Evolutionary conservation across 1,140 invertebrate genomes (phyloP), one percentile per base, ranked within the genome.

Genomic region (Zaprionus davidi): DNA sequence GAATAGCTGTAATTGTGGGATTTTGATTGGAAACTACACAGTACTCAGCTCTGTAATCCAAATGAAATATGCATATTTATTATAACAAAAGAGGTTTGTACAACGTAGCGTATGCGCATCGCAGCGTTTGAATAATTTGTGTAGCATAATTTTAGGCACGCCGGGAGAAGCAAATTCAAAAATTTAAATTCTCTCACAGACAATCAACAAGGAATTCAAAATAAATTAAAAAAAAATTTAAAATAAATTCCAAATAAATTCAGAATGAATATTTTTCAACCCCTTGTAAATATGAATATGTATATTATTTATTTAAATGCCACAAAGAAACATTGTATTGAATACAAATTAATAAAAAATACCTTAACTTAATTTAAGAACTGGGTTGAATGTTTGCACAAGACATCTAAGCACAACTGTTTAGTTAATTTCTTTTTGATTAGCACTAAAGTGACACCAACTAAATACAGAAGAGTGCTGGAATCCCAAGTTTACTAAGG

Each of bases 81-180:
- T 44, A 6, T 26, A 31, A 34, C 17, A 22, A 17, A 3, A 2
- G 7, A 3, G 6, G n/a, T 11, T 2, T 17, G 44, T 20, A 31
- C 12, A 31, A 22, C 46, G 11, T 34, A 28, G 17, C 59, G 63
- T 51, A 66, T 72, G 55, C 70, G 70, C 31, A 72, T 58, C 31
- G 31, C 2, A 13, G 7, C 34, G 17, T 12, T 13, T 26, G 24
- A 17, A 41, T n/a, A 24, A 11, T 68, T 59, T 68, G 1, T 26
- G 7, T 28, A 20, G 46, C 57, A 53, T 53, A 67, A 28, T 41
- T 22, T 22, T 12, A 22, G 44, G 36, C 24, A 2, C 20, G 15
- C 31, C 31, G 31, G 9, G 7, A 11, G 31, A 34, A 34, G 31
- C 9, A 34, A 34, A 9, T 31, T 11, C 2, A 3, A 34, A 34